phyloP scores from a whole-genome alignment of 2,888 invertebrate genomes.

The Drosophila meridiana region DNA sequence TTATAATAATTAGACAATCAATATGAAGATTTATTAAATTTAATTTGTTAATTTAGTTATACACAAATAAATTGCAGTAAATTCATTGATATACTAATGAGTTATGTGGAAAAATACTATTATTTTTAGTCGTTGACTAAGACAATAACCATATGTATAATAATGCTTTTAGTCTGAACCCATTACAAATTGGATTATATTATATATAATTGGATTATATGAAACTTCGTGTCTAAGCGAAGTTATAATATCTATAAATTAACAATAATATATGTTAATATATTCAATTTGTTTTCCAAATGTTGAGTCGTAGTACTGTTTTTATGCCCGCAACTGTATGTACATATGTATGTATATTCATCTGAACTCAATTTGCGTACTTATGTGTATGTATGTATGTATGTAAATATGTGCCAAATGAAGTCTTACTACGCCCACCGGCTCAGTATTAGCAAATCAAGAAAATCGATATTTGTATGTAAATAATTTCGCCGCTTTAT shows the following conservation, averaged over 20 bases:
- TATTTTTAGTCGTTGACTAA: too few species aligned
- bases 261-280: too few species aligned
- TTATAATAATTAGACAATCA: too few species aligned
- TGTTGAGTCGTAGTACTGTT: too few species aligned
- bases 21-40: too few species aligned
- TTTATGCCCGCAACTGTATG: neutral
- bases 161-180: neutral
- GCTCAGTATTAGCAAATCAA: neutral
- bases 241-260: neutral
- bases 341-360: neutral
- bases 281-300: too few species aligned
- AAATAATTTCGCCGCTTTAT: neutral
- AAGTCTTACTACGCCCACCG: slow-evolving; percentile 1
- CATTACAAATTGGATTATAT: neutral
- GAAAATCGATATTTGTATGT: neutral
- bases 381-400: neutral
- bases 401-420: neutral
- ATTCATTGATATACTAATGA: too few species aligned
- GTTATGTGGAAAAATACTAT: too few species aligned
- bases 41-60: too few species aligned
- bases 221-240: neutral
- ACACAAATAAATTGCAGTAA: too few species aligned
- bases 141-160: neutral
- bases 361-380: neutral
- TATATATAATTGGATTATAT: neutral